Evolutionary conservation across 2,888 invertebrate genomes (phyloP), one percentile per base, ranked within the genome.

Genomic region (Cheilosia impressa): DNA sequence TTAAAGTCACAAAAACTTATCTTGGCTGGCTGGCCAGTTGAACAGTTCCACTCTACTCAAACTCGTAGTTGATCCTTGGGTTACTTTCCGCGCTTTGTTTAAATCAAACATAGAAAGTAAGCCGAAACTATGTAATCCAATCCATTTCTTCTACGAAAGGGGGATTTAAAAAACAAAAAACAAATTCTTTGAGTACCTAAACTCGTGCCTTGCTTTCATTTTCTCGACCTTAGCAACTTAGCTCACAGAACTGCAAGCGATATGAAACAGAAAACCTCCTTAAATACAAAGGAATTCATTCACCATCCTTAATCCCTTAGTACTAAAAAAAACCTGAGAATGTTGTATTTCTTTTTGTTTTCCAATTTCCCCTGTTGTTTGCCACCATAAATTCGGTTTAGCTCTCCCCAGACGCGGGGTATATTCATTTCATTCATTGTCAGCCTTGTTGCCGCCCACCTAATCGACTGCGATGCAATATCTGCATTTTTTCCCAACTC

Each of bases 381-480:
- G 34, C 15, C 17, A 41, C 52, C 34, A 52, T 60, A 60, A 60
- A 72, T 60, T 52, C 50, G 45, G 34, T 43, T 19, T 45, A 17
- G 13, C 22, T 43, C n/a, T 19, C 34, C 27, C 15, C 24, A 2
- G 9, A 10, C 10, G 2, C 41, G 27, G 24, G 17, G 31, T 6
- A n/a, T n/a, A n/a, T 2, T 27, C 7, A 53, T n/a, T 27, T 31
- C 7, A n/a, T 3, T 17, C 17, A 45, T 43, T 38, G 47, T 47
- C 19, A 34, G 4, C 55, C 13, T 10, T 34, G 4, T 24, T 17
- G 15, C 57, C 65, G 43, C 69, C 69, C 77, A 60, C 69, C 55
- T 55, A 77, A 77, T 77, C 77, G 69, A 77, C 71, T 68, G 63
- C 62, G 24, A 69, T 77, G 77, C 78, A 78, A 78, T 78, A 71